phyloP scores from a whole-genome alignment of 2,797 vertebrate species.

The Sebastes trivittatus region DNA sequence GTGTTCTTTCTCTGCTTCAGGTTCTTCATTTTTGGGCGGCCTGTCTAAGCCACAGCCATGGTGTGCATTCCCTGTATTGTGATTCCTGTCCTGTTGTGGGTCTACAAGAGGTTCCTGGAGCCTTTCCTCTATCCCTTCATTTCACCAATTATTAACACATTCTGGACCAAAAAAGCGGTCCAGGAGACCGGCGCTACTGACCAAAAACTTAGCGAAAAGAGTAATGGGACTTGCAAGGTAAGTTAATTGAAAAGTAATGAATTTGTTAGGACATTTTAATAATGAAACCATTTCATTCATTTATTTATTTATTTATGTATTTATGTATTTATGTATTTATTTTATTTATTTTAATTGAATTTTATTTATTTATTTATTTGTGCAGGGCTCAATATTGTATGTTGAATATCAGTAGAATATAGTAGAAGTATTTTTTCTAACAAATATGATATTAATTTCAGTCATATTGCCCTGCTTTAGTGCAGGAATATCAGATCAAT shows the following conservation, averaged over 20 bases:
- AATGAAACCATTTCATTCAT: neutral
- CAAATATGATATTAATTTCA: neutral
- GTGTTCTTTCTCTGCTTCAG: conserved; percentile 15
- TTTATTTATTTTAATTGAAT: too few relatives aligned
- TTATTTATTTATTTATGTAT: too few relatives aligned
- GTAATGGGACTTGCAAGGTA: conserved; percentile 75
- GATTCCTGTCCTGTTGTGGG: conserved; percentile 95
- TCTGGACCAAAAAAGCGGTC: conserved; percentile 85
- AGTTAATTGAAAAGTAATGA: neutral
- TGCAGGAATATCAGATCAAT: neutral
- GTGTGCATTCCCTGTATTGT: conserved; percentile 98
- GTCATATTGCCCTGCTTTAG: neutral
- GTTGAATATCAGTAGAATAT: neutral
- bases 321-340: too few relatives aligned
- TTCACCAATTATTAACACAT: conserved; percentile 85
- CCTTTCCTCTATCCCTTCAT: conserved; percentile 91
- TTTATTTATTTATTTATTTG: neutral
- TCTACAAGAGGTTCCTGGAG: conserved; percentile 97
- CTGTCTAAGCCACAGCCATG: conserved; percentile 78
- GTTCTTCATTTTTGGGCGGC: neutral
- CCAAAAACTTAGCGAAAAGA: conserved; percentile 55
- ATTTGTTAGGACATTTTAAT: neutral
- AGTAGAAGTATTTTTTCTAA: neutral
- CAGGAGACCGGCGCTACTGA: conserved; percentile 59
- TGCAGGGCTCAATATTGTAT: neutral